Evolutionary conservation across 2,888 invertebrate species (phyloP).

Genomic region (Eupithecia exiguata): DNA sequence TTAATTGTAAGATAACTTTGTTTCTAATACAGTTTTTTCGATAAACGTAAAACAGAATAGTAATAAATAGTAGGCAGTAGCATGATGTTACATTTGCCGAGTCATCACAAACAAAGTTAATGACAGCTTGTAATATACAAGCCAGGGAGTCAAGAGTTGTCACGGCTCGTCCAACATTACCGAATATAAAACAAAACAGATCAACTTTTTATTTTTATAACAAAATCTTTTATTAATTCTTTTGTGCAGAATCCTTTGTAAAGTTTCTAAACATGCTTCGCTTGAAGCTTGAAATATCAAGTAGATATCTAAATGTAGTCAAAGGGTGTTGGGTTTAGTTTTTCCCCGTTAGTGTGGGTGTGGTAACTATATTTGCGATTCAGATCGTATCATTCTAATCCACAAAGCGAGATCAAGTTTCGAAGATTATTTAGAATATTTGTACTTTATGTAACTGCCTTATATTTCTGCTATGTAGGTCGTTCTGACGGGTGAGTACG

Average conservation of each 20-base stretch:
- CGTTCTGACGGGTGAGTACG: not conserved
- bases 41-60: not conserved
- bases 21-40: not conserved
- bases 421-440: not conserved
- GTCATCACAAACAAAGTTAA: not conserved
- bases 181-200: not conserved
- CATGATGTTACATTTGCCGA: not conserved
- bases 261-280: slow-evolving; percentile 1
- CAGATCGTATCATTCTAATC: slow-evolving; percentile 40
- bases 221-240: not conserved
- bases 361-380: slow-evolving; percentile 39
- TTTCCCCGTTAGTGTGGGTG: slow-evolving; percentile 41
- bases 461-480: not conserved
- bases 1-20: not conserved
- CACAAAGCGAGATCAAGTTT: slow-evolving; percentile 16
- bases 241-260: slow-evolving; percentile 12
- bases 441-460: not conserved
- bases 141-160: not conserved
- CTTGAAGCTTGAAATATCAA: slow-evolving; percentile 17
- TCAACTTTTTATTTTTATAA: slow-evolving; percentile 3
- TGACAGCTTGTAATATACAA: not conserved
- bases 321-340: slow-evolving; percentile 39
- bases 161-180: not conserved
- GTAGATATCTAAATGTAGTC: slow-evolving; percentile 42
- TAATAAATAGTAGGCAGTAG: not conserved